Evolutionary conservation across 2,888 invertebrate genomes (phyloP).

Genomic region (Exocentrus adspersus): DNA sequence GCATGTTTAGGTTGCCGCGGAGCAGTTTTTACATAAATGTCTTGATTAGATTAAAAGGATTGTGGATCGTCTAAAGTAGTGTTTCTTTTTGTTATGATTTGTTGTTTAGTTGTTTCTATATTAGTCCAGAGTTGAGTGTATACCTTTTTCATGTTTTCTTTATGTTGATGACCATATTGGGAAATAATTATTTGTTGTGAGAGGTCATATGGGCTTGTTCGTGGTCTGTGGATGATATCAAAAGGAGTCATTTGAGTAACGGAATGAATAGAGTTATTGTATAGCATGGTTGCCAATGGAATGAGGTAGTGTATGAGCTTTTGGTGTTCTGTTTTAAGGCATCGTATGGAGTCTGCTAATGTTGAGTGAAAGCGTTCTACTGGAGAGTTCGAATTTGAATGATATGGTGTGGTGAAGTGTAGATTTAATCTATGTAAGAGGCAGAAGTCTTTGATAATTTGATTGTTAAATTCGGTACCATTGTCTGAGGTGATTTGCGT

Average conservation of each 20-base stretch:
- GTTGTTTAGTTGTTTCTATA: not conserved
- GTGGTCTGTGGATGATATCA: not conserved
- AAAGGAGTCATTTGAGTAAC: not conserved
- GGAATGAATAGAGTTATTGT: slow-evolving; percentile 2
- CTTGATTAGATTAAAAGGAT: not conserved
- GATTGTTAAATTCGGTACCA: slow-evolving; percentile 25
- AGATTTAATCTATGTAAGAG: slow-evolving; percentile 13
- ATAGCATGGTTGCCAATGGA: not conserved
- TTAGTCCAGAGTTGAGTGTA: not conserved
- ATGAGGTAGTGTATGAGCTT: not conserved
- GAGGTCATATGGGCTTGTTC: not conserved
- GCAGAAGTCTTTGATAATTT: slow-evolving; percentile 6
- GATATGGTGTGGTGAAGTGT: slow-evolving; percentile 12
- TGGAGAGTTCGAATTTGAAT: slow-evolving; percentile 11
- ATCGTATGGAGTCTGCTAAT: slow-evolving; percentile 5
- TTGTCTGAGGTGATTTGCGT: slow-evolving; percentile 8
- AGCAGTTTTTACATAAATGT: not conserved
- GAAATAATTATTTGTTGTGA: not conserved
- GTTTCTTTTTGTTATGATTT: not conserved
- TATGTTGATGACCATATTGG: not conserved
- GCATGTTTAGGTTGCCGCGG: not conserved
- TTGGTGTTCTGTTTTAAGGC: slow-evolving; percentile 15
- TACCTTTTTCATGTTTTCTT: not conserved
- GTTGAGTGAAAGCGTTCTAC: too few species aligned
- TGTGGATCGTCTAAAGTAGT: not conserved